Conservation (phyloP, 1,140 invertebrate genomes). For the Eumeta japonica region DNA sequence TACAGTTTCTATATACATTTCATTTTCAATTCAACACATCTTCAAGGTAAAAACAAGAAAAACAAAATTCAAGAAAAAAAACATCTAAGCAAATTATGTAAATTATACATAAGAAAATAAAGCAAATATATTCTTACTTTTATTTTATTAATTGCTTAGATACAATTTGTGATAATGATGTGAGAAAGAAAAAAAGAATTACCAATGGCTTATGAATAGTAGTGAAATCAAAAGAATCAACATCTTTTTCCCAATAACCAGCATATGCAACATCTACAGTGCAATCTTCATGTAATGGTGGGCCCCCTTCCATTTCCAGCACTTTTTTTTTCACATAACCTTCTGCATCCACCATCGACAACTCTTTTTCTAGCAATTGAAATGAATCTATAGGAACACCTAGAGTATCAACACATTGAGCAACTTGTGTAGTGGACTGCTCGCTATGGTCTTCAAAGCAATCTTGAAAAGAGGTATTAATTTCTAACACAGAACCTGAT, state of each 20-base stretch:
- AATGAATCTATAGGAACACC: slow-evolving; percentile 25
- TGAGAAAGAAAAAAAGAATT: slow-evolving; percentile 4
- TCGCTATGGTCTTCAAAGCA: slow-evolving; percentile 7
- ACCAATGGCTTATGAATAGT: slow-evolving; percentile 33
- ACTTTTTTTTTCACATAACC: slow-evolving; percentile 41
- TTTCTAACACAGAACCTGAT: slow-evolving; percentile 37
- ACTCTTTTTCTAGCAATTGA: slow-evolving; percentile 20
- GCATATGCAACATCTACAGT: slow-evolving; percentile 34
- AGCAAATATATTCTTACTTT: not conserved
- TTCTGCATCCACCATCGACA: slow-evolving; percentile 22
- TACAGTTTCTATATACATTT: not conserved
- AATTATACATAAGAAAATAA: not conserved
- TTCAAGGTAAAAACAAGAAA: not conserved
- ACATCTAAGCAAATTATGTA: not conserved
- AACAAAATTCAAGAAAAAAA: not conserved
- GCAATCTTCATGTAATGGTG: slow-evolving; percentile 23
- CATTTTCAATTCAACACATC: not conserved
- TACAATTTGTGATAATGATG: not conserved
- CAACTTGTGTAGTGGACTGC: too few species aligned
- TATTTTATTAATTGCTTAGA: too few species aligned
- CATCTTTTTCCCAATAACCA: slow-evolving; percentile 40
- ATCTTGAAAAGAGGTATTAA: slow-evolving; percentile 31
- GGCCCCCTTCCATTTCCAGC: slow-evolving; percentile 38
- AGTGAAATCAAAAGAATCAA: slow-evolving; percentile 33
- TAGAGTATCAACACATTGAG: slow-evolving; percentile 10